A percentile compares a stretch with the other conserved stretches of the same genome.
Conservation (phyloP, 1,140 invertebrate genomes). For the Triops cancriformis region DNA sequence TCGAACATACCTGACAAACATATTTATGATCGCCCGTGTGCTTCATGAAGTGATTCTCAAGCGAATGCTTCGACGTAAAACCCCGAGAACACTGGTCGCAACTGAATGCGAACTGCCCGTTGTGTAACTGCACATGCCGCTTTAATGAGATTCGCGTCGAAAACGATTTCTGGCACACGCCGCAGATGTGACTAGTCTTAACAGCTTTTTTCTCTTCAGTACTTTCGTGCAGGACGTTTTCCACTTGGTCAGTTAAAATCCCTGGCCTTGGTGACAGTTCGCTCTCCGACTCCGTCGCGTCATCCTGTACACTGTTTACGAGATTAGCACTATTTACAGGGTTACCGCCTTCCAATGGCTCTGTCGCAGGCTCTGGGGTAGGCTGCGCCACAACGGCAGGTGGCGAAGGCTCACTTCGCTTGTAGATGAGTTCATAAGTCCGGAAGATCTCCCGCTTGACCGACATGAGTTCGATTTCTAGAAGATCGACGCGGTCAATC, state of each 20-base stretch:
- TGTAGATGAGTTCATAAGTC: neutral
- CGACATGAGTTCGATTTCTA: neutral
- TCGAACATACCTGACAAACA: neutral
- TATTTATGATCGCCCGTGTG: neutral
- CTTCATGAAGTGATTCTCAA: neutral
- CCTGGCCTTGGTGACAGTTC: neutral
- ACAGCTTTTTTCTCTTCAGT: neutral
- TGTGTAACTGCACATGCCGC: constrained; percentile 20
- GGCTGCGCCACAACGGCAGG: neutral
- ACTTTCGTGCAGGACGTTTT: neutral
- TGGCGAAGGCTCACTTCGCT: neutral
- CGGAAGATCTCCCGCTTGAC: neutral
- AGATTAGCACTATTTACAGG: neutral
- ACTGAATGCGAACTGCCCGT: neutral
- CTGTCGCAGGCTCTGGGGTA: neutral
- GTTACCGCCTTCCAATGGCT: neutral
- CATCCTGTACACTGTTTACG: neutral
- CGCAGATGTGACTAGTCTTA: constrained; percentile 17
- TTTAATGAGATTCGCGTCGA: neutral
- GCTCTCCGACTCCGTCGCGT: neutral
- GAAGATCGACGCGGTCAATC: neutral
- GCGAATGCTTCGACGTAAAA: constrained; percentile 7
- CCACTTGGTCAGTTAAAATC: neutral
- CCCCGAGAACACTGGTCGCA: constrained; percentile 17
- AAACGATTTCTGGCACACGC: constrained; percentile 22